A percentile compares a stretch with the other conserved stretches of the same genome.
Conservation (phyloP, 1,140 invertebrate genomes). For the Protaetia brevitarsis region DNA sequence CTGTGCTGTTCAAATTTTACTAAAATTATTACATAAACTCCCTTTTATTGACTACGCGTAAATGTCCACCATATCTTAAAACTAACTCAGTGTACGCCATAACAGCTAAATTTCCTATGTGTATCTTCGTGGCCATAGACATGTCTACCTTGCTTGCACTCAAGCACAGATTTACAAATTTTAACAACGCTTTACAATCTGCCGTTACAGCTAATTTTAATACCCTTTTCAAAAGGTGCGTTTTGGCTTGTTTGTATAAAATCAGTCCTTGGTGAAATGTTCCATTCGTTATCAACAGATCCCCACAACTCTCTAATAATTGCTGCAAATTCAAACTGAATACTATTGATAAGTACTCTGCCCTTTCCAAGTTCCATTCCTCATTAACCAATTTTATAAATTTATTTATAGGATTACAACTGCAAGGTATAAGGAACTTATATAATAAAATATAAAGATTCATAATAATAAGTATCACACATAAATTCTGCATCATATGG, state of each 20-base stretch:
- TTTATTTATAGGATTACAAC: conserved; percentile 61
- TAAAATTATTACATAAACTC: conserved; percentile 61
- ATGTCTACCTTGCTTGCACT: conserved; percentile 57
- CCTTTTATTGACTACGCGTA: conserved; percentile 49
- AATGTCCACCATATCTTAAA: conserved; percentile 48
- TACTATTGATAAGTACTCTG: conserved; percentile 54
- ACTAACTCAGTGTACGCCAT: conserved; percentile 65
- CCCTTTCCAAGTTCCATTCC: conserved; percentile 55
- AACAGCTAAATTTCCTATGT: conserved; percentile 67
- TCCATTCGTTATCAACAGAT: conserved; percentile 62
- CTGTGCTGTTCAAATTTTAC: background rate
- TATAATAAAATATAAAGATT: conserved; percentile 22
- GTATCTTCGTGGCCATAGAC: conserved; percentile 59
- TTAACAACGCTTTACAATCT: conserved; percentile 65
- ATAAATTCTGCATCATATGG: too few relatives aligned
- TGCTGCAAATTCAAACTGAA: conserved; percentile 68
- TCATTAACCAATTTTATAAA: conserved; percentile 65
- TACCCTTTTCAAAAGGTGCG: conserved; percentile 64
- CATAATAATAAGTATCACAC: background rate
- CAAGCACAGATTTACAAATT: conserved; percentile 59
- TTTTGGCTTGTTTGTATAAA: conserved; percentile 70
- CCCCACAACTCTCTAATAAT: conserved; percentile 70
- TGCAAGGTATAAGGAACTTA: conserved; percentile 40
- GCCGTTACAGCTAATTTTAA: conserved; percentile 71
- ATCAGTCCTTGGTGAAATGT: conserved; percentile 64